Base-by-base conservation (phyloP, 2,888 invertebrate species). In the Perdita meconis region DNA sequence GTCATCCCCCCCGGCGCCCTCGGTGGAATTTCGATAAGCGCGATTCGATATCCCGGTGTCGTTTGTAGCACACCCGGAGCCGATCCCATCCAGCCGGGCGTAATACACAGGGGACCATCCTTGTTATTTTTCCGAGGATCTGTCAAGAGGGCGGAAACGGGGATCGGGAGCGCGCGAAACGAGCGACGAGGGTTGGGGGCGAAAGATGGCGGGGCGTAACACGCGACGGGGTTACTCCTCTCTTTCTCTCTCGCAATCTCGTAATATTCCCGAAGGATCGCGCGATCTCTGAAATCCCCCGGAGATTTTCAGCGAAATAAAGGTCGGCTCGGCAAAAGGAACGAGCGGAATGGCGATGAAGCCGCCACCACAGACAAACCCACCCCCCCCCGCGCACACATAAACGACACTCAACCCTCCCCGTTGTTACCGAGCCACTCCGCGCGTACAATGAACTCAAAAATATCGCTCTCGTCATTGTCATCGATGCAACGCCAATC, bases 301-400 rank as follows among this genome's bases (percentile, higher is more conserved):
- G 69, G 89, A 86, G 90, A 87, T 89, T 86, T n/a, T 87, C 86
- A 84, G 85, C 85, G 87, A 86, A 89, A 90, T 89, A 88, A 89
- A 87, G 87, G 85, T 88, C 84, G 82, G 76, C 75, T 72, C 65
- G 63, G 66, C 47, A 47, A 77, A 64, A n/a, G 69, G 72, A 60
- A 60, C 65, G 75, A 67, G 65, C 61, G 73, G 75, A 82, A 82
- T 72, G 75, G 78, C 61, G 75, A 72, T 76, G 79, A 75, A 69
- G 55, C 78, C 61, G 57, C 40, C 13, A 42, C 34, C 55, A 34
- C 51, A 60, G 34, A 36, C 50, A 24, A 6, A 40, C 8, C n/a
- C n/a, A n/a, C n/a, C n/a, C n/a, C n/a, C n/a, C n/a, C n/a, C n/a
- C 10, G 40, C 10, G n/a, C 36, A 24, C 6, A 16, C 30, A 34